Percentiles rank a stretch among this genome's conserved stretches.
phyloP scores from a whole-genome alignment of 53 echinoderm and acorn worm genomes.

The Apostichopus leukothele region DNA sequence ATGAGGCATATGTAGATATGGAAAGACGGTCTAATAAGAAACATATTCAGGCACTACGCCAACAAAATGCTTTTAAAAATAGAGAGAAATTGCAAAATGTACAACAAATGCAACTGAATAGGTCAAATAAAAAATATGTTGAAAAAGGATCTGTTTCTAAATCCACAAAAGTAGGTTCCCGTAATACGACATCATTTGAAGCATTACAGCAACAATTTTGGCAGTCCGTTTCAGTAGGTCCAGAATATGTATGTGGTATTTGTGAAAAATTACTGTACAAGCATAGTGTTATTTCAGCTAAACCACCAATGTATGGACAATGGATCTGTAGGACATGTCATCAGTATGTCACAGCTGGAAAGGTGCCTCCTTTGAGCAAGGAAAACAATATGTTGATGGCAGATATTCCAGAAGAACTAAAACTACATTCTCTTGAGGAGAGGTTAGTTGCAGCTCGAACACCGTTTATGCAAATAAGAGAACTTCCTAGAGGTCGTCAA shows the following conservation, averaged over 20 bases:
- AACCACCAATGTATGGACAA: neutral
- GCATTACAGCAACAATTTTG: conserved; percentile 33
- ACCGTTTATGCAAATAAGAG: conserved; percentile 56
- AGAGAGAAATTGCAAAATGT: too few species aligned
- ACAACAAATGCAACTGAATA: too few species aligned
- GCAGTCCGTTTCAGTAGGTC: conserved; percentile 26
- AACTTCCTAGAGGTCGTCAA: conserved; percentile 55
- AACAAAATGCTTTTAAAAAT: too few species aligned
- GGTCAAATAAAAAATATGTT: too few species aligned
- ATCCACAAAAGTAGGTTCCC: neutral
- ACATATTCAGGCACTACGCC: too few species aligned
- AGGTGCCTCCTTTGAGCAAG: conserved; percentile 42
- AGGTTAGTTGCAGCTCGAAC: conserved; percentile 46
- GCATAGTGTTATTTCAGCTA: conserved; percentile 25
- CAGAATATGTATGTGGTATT: conserved; percentile 38
- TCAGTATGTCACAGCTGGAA: conserved; percentile 14
- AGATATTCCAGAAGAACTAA: conserved; percentile 47
- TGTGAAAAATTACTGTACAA: conserved; percentile 52
- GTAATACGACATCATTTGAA: neutral
- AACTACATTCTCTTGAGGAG: conserved; percentile 45
- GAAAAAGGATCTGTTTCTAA: too few species aligned
- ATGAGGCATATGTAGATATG: too few species aligned
- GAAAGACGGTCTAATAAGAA: too few species aligned
- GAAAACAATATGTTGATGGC: conserved; percentile 38
- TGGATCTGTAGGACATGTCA: conserved; percentile 55